Evolutionary conservation across 2,797 vertebrate species (phyloP).

Genomic region (Enteromius unitaeniatus): DNA sequence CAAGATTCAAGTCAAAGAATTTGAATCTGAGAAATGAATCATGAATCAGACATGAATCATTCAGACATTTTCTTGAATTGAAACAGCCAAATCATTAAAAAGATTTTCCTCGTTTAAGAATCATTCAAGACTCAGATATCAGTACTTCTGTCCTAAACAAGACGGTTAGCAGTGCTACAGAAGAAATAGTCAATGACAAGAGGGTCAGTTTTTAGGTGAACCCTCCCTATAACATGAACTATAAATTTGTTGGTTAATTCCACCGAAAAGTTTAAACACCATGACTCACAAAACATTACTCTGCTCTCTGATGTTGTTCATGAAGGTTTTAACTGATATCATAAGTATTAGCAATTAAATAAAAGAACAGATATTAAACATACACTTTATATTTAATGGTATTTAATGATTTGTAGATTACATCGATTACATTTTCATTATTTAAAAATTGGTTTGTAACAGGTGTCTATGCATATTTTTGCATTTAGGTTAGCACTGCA

Average conservation of each 20-base stretch:
- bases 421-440: too few species aligned
- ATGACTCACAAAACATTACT: background rate
- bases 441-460: background rate
- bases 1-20: background rate
- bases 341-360: background rate
- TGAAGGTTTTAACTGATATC: background rate
- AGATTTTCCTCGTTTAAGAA: background rate
- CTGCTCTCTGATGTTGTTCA: background rate
- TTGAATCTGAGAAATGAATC: background rate
- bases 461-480: background rate
- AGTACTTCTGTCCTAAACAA: background rate
- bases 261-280: background rate
- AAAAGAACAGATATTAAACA: background rate
- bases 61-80: background rate
- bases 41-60: background rate
- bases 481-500: background rate
- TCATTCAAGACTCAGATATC: background rate
- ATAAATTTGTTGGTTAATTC: background rate
- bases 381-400: background rate
- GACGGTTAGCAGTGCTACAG: background rate
- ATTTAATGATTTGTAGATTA: background rate
- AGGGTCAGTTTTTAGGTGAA: background rate
- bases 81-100: background rate
- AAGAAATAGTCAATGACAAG: background rate
- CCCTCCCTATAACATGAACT: background rate